These are phyloP conservation scores for Stegodyphus mimosarum DNA, from an alignment of 1,140 invertebrate species.

Conservation along the genomic window DNA sequence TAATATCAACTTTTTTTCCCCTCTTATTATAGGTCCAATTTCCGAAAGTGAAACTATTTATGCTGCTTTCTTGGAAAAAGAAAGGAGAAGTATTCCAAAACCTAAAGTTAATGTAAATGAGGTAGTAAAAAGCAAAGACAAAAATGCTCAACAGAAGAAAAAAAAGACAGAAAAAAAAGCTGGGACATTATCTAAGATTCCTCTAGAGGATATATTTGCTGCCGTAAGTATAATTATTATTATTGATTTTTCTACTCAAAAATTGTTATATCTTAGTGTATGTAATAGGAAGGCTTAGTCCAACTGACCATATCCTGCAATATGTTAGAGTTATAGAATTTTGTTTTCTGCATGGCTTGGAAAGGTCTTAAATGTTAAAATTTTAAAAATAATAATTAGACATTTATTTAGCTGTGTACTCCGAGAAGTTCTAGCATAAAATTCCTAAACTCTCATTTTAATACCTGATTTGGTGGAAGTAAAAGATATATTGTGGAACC, in stretches of 20 bases:
- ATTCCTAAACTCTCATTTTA: too few species aligned
- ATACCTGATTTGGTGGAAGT: too few species aligned
- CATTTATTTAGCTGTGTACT: too few species aligned
- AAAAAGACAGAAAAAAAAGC: conserved; percentile 35
- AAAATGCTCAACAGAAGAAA: conserved; percentile 57
- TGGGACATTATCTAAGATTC: not conserved
- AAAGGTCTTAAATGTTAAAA: too few species aligned
- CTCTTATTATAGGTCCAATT: conserved; percentile 66
- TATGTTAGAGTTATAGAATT: too few species aligned
- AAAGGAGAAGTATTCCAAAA: conserved; percentile 47
- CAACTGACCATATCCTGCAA: too few species aligned
- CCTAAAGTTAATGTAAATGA: conserved; percentile 19
- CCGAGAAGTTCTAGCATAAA: too few species aligned
- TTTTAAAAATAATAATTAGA: too few species aligned
- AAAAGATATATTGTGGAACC: too few species aligned
- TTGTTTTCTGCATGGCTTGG: too few species aligned
- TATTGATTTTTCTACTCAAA: not conserved
- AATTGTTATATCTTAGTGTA: not conserved
- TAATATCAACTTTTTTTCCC: not conserved
- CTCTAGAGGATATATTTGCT: conserved; percentile 28
- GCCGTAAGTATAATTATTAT: not conserved
- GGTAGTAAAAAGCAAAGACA: conserved; percentile 34
- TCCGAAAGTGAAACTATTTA: conserved; percentile 68
- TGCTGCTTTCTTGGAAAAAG: conserved; percentile 65
- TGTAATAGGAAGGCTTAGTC: too few species aligned